These are phyloP conservation scores for Pogonognathellus flavescens DNA, from an alignment of 1,140 invertebrate genomes.

Conservation along the genomic window DNA sequence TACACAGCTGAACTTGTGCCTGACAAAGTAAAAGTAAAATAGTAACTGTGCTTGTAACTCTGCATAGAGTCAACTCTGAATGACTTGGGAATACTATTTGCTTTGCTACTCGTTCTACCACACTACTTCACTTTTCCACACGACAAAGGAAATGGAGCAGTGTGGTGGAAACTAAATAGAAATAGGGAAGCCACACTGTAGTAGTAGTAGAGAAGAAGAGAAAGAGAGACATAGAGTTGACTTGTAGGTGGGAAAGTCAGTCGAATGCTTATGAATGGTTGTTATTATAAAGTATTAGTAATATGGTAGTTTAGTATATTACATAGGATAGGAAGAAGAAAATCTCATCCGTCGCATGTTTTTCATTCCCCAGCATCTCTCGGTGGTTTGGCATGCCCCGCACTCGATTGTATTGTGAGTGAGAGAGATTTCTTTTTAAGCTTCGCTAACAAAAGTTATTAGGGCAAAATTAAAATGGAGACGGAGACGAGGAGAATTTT, in stretches of 20 bases:
- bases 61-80: constrained; percentile 37
- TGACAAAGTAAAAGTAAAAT: constrained; percentile 20
- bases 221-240: neutral
- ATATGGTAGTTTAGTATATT: neutral
- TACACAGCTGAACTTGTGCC: neutral
- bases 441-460: constrained; percentile 41
- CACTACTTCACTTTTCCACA: too few relatives aligned
- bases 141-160: too few relatives aligned
- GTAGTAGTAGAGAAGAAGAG: too few relatives aligned
- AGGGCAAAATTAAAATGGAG: constrained; percentile 49
- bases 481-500: constrained; percentile 46
- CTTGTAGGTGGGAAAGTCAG: neutral
- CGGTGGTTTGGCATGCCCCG: neutral
- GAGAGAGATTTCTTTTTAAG: constrained; percentile 49
- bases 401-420: neutral
- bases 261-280: too few relatives aligned
- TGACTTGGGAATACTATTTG: neutral
- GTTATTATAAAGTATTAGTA: neutral
- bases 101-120: neutral
- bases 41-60: neutral
- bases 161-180: too few relatives aligned
- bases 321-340: neutral
- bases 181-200: too few relatives aligned
- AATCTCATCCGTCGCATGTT: constrained; percentile 27
- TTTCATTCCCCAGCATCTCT: neutral